Evolutionary conservation across 2,888 invertebrate species (phyloP), one percentile per base, ranked within the genome.

Genomic region (Dioctria rufipes): DNA sequence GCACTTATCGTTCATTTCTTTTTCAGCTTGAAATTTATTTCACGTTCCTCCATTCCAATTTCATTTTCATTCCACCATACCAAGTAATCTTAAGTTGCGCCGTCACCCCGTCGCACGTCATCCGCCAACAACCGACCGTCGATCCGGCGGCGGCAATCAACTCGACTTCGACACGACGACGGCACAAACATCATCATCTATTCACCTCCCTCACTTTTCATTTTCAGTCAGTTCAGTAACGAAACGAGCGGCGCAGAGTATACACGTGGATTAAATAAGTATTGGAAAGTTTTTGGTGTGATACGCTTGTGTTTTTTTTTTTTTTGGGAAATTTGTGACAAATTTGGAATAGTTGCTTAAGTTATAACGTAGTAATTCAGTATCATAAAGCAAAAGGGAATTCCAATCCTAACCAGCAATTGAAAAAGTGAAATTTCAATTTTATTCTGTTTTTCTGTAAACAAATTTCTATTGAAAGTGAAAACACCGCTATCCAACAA

Each of bases 191-290:
- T 25, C 25, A 25, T 25, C 25, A 25, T 25, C 25, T 25, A 25
- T 25, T 25, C 25, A 25, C 25, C 25, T 25, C 25, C 25, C 25
- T 25, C 25, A 25, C 25, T 25, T 25, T 25, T 25, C 25, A 25
- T 1, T 25, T 25, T 25, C 25, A 25, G 25, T 25, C 25, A 73
- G 79, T 81, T 81, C 79, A 81, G 81, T 81, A 75, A 69, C 58
- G 75, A 75, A 81, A 80, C 75, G 75, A 79, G 80, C 81, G 80
- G 81, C 80, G 80, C 43, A 49, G 43, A 9, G 67, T 66, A 67
- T 80, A 80, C 75, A 81, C 77, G 80, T 71, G 81, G 79, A 54
- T 39, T 25, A 25, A 25, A 25, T 25, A 25, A 25, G 25, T 25
- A 25, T 25, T 25, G 25, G 25, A 25, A 25, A 25, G 25, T 25